Base-by-base conservation (phyloP, 1,140 invertebrate genomes). In the Dreissena rostriformis region DNA sequence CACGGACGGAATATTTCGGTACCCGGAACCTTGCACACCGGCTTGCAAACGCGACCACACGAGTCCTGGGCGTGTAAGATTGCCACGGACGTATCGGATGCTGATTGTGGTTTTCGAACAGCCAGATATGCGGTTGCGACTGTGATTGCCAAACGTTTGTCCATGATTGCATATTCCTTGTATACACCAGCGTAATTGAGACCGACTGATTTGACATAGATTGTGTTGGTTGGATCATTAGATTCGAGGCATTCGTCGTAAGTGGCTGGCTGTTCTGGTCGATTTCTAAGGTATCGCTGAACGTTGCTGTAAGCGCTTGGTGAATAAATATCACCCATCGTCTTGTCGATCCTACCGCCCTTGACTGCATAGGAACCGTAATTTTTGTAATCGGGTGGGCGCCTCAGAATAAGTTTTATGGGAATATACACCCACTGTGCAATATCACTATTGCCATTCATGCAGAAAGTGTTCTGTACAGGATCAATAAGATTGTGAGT, bases 151-250 rank as follows among this genome's bases (percentile, higher is more conserved):
- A 90, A 78, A 22, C 91, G 78, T 68, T 84, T 86, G 55, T 92
- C 91, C 14, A 91, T 82, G 63, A 92, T 90, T 28, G 91, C 86
- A n/a, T 89, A 90, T 53, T 91, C 91, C 63, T 90, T 91, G 73
- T 92, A 92, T n/a, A 53, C 71, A 28, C 91, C 91, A 15, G 89
- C 86, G 67, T 92, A 92, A 70, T 91, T 91, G 24, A 91, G 65
- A 11, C 91, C 91, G 52, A 82, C 81, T 24, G 90, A 90, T 63
- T 87, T 86, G 26, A 92, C 76, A 61, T 88, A 92, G 29, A 92
- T 86, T 19, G 83, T 84, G 8, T 88, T 89, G 12, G 86, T 85
- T 77, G 26, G 76, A 29, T n/a, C 83, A 24, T 39, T 81, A 26
- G 29, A 77, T 74, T 72, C 82, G 29, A 86, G 79, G 82, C 22